Conservation (phyloP, 2,888 invertebrate genomes). For the Eretmocerus hayati region DNA sequence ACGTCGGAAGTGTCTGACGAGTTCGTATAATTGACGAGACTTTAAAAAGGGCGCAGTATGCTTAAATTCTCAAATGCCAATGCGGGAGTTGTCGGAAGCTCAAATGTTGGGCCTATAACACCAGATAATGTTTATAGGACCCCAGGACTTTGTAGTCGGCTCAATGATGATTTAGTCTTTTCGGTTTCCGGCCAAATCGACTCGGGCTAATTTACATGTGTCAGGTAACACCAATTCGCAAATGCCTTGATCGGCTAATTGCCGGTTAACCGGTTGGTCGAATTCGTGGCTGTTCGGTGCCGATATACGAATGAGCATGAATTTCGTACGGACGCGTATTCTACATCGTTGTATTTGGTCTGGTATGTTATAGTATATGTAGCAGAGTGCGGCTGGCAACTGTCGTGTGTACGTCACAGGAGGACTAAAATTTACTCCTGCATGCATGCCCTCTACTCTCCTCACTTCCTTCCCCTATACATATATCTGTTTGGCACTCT, state of each 20-base stretch:
- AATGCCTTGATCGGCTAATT: conserved; percentile 44
- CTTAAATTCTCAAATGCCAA: not conserved
- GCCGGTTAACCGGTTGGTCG: conserved; percentile 47
- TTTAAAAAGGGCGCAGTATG: no score
- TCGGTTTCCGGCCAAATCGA: conserved; percentile 34
- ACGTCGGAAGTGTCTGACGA: no score
- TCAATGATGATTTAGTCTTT: conserved; percentile 39
- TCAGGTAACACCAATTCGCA: conserved; percentile 22
- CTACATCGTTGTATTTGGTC: not conserved
- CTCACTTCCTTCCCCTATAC: no score
- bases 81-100: not conserved
- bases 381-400: conserved; percentile 10
- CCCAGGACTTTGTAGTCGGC: not conserved
- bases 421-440: conserved; percentile 2
- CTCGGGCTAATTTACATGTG: conserved; percentile 44
- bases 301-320: no score
- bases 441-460: not conserved
- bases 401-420: conserved; percentile 19
- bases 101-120: not conserved
- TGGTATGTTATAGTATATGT: not conserved
- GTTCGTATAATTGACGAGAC: no score
- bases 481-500: no score
- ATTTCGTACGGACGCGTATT: no score
- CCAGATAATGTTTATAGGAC: no score
- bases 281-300: conserved; percentile 31